Base-by-base conservation (phyloP, 2,113 vertebrate species). In the Malaclemys terrapin region DNA sequence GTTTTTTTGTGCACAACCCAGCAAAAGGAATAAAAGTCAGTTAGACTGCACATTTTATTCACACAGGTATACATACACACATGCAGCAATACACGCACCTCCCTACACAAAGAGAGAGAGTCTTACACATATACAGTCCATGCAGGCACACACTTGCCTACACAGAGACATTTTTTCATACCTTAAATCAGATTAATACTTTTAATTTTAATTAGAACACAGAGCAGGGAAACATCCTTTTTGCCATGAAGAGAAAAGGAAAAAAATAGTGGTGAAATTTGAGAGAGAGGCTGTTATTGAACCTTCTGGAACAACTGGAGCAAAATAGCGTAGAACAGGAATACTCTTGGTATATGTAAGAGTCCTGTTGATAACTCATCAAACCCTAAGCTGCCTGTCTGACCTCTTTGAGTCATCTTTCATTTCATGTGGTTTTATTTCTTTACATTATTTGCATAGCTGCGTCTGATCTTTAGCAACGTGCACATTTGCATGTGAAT, bases 201-300 rank as follows among this genome's bases (percentile, higher is more conserved):
- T 27, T 54, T 38, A 16, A 62, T 89, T 94, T 93, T 87, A 80
- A 85, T 92, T 96, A 56, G 57, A 88, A 57, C 22, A 75, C 72
- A 59, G 65, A 47, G 31, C 76, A 90, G 57, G 52, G 25, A 91
- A 54, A 8, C n/a, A 54, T 24, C 62, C 24, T 80, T 5, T 89
- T 6, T 75, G 47, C 20, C 89, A 82, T 47, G 12, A 29, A 83
- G 10, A 38, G 20, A 38, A 19, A 35, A 4, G 1, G 6, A 25
- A 56, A 6, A 11, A 20, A 19, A n/a, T 29, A 89, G 17, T 13
- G 19, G 12, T 82, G 10, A 75, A 82, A 38, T 86, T 91, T 72
- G 52, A 82, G 45, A 86, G n/a, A 93, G 42, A 45, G 88, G 13
- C 38, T 89, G 42, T 59, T 59, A 31, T 86, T 93, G 5, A 31